These are phyloP conservation scores for Agrypnia vestita DNA, from an alignment of 1,140 invertebrate species.

Conservation along the genomic window DNA sequence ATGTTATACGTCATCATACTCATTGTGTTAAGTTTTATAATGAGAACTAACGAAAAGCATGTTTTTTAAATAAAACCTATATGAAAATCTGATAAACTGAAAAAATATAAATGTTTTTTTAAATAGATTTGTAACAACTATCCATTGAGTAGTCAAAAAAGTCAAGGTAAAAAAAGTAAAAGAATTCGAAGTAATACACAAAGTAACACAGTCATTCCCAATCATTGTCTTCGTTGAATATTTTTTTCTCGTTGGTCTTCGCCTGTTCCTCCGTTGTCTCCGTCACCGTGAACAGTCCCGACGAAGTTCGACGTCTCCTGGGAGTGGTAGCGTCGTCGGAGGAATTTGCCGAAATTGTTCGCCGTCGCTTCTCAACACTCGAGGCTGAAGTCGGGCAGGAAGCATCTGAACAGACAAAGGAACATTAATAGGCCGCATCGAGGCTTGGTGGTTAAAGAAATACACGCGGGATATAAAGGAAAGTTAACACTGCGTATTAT, in stretches of 20 bases:
- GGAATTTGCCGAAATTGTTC: background rate
- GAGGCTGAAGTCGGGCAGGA: background rate
- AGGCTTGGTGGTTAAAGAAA: background rate
- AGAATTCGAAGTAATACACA: no score
- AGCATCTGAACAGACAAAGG: background rate
- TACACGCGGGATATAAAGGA: no score
- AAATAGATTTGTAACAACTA: no score
- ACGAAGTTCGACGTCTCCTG: constrained; percentile 1
- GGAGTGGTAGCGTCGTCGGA: background rate
- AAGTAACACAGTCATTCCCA: background rate
- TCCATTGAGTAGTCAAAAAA: no score
- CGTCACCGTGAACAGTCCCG: constrained; percentile 7
- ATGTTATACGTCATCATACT: no score
- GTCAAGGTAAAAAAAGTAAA: no score
- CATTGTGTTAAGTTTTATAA: no score
- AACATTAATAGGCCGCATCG: background rate
- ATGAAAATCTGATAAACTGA: no score
- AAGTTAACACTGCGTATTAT: no score
- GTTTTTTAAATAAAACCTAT: no score
- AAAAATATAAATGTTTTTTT: no score
- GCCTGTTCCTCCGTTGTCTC: background rate
- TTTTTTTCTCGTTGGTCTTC: background rate
- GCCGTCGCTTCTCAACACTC: background rate
- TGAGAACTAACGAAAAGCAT: no score
- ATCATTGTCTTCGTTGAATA: background rate